Percentiles rank a stretch among this genome's conserved stretches.
phyloP scores from a whole-genome alignment of 2,113 vertebrate genomes.

The Psophia crepitans region DNA sequence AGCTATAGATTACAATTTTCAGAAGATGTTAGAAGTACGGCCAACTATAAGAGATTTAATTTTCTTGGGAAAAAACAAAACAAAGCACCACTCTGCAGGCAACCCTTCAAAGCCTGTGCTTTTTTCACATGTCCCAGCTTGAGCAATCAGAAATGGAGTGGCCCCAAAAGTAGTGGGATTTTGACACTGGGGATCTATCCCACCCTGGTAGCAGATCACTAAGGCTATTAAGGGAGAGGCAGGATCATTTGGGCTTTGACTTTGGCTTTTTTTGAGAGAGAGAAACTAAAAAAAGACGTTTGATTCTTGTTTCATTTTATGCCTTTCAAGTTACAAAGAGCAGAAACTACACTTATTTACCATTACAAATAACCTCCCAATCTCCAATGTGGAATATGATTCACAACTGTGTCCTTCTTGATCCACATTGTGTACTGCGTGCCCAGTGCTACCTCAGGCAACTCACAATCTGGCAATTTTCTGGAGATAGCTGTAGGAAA shows the following conservation, averaged over 20 bases:
- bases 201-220: neutral
- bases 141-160: neutral
- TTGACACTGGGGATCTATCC: neutral
- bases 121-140: neutral
- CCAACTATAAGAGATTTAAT: neutral
- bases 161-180: neutral
- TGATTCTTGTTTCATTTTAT: neutral
- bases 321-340: neutral
- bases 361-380: neutral
- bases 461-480: neutral
- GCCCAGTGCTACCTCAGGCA: neutral
- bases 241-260: neutral
- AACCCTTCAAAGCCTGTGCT: neutral
- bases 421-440: neutral
- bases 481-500: neutral
- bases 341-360: neutral
- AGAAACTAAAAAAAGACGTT: neutral
- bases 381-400: neutral
- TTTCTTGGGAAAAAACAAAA: neutral
- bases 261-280: neutral
- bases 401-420: neutral
- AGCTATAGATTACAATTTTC: neutral
- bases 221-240: neutral
- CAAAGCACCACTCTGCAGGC: neutral
- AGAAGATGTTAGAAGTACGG: neutral